Evolutionary conservation across 2,888 invertebrate species (phyloP).

Genomic region (Andrena hattorfiana): DNA sequence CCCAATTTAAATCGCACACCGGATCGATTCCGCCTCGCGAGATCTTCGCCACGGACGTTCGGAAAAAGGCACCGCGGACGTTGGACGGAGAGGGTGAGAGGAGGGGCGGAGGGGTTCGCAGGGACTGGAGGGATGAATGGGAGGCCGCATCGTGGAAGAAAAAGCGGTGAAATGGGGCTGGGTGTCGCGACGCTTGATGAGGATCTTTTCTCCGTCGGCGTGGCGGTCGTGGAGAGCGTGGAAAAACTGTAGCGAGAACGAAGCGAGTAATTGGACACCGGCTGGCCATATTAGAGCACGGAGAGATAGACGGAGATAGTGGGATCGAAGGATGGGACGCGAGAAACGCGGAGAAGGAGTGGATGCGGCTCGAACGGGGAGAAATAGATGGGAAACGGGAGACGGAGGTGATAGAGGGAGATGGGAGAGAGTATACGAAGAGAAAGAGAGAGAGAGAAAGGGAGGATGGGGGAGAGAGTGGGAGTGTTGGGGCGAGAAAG

Average conservation of each 20-base stretch:
- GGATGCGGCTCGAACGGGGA: constrained; percentile 39
- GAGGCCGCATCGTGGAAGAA: constrained; percentile 39
- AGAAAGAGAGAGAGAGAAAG: constrained; percentile 27
- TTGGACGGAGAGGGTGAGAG: not conserved
- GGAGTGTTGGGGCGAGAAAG: constrained; percentile 21
- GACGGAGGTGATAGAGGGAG: constrained; percentile 27
- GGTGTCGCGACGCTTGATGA: constrained; percentile 62
- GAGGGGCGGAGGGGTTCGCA: not conserved
- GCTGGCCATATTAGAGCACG: constrained; percentile 84
- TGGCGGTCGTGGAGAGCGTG: constrained; percentile 45
- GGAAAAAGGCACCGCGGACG: constrained; percentile 33
- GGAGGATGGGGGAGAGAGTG: not conserved
- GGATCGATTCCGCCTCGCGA: constrained; percentile 47
- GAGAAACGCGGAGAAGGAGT: constrained; percentile 47
- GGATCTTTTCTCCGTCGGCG: constrained; percentile 58
- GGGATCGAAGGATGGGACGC: constrained; percentile 52
- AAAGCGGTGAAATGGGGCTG: constrained; percentile 47
- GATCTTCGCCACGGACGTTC: constrained; percentile 26
- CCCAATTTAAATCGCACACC: constrained; percentile 59
- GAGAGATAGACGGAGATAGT: constrained; percentile 69
- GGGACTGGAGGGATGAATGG: constrained; percentile 32
- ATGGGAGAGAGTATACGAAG: not conserved
- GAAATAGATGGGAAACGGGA: constrained; percentile 44
- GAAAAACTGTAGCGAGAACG: constrained; percentile 69
- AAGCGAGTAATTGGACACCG: constrained; percentile 83